These are phyloP conservation scores for Drosophila peninsularis DNA, from an alignment of 2,888 invertebrate species.

Conservation along the genomic window DNA sequence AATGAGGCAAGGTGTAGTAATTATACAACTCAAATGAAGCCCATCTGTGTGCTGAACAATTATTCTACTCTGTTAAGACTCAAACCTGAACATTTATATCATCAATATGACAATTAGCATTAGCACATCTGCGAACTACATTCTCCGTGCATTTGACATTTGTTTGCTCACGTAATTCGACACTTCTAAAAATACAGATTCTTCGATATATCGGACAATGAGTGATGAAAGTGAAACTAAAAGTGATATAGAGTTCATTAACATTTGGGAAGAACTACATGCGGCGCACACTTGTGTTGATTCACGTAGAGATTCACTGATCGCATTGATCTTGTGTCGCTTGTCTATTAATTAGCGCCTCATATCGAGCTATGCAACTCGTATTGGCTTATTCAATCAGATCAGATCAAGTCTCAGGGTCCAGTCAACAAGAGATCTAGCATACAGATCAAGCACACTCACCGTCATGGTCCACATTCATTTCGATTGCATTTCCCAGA, in stretches of 20 bases:
- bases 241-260: conserved; percentile 62
- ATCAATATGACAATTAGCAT: conserved; percentile 47
- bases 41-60: conserved; percentile 12
- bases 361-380: conserved; percentile 18
- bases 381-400: conserved; percentile 58
- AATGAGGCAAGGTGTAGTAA: conserved; percentile 10
- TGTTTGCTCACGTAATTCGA: conserved; percentile 11
- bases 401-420: conserved; percentile 63
- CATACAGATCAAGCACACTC: conserved; percentile 57
- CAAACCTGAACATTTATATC: not conserved
- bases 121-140: conserved; percentile 35
- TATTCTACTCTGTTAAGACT: conserved; percentile 7
- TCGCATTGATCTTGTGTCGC: conserved; percentile 23
- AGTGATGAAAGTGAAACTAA: conserved; percentile 49
- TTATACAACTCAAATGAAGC: conserved; percentile 6
- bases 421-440: conserved; percentile 30
- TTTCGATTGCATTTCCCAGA: conserved; percentile 87
- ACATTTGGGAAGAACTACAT: conserved; percentile 31
- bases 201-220: not conserved
- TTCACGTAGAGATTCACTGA: conserved; percentile 5
- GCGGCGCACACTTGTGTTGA: not conserved
- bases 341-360: conserved; percentile 69
- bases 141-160: conserved; percentile 13
- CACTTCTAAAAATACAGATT: not conserved
- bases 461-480: conserved; percentile 87